Conservation (phyloP, 1,140 invertebrate genomes). For the Ceratitis capitata region DNA sequence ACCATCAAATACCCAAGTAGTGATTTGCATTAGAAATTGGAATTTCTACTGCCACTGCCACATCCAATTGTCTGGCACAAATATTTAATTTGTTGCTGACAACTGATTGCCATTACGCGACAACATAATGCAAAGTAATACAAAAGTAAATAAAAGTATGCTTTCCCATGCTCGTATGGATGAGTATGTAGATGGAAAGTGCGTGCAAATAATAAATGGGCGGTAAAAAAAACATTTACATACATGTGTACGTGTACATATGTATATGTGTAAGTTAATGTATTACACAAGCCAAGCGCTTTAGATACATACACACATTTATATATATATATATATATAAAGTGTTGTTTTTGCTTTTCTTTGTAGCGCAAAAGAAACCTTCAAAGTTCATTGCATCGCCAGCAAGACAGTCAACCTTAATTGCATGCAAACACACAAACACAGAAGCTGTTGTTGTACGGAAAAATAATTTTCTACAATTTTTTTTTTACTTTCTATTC, state of each 20-base stretch:
- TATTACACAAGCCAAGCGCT: neutral
- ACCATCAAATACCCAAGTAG: neutral
- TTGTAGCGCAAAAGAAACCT: neutral
- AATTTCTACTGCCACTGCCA: neutral
- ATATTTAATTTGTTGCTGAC: slow-evolving; percentile 22
- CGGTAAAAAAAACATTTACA: neutral
- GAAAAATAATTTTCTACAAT: neutral
- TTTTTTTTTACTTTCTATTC: neutral
- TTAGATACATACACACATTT: neutral
- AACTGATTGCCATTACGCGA: slow-evolving; percentile 17
- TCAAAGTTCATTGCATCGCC: slow-evolving; percentile 17
- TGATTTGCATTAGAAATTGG: slow-evolving; percentile 3
- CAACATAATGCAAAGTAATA: neutral
- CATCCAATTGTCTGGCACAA: slow-evolving; percentile 4
- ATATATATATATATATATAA: no score
- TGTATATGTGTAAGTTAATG: neutral
- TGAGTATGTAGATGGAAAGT: no score
- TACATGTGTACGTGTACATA: neutral
- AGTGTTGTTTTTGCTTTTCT: neutral
- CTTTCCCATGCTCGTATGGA: no score
- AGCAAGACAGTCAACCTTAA: neutral
- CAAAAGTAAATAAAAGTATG: no score
- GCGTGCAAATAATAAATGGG: neutral
- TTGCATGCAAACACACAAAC: no score
- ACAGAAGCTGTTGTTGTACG: neutral